Evolutionary conservation across 2,797 vertebrate species (phyloP).

Genomic region (Pseudochaenichthys georgianus): DNA sequence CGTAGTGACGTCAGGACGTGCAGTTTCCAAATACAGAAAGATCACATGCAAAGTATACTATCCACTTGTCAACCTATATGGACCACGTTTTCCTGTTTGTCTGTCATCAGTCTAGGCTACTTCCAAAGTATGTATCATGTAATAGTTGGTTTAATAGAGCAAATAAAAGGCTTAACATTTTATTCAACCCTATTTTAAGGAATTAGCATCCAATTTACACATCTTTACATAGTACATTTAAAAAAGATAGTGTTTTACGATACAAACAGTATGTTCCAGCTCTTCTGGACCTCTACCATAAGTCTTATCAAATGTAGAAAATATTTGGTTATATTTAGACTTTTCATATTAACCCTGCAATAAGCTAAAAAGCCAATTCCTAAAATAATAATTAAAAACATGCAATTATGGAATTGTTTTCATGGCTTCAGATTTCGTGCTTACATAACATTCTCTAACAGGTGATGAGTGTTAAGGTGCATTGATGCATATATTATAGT

Average conservation of each 20-base stretch:
- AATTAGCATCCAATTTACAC: too few relatives aligned
- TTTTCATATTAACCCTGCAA: not conserved
- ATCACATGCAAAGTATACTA: slow-evolving; percentile 2
- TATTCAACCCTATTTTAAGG: too few relatives aligned
- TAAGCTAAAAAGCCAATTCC: not conserved
- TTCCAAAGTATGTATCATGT: not conserved
- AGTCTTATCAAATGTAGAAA: not conserved
- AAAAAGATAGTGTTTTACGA: too few relatives aligned
- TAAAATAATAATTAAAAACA: not conserved
- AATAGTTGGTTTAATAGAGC: too few relatives aligned
- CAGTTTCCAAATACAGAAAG: slow-evolving; percentile 67
- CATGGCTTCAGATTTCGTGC: slow-evolving; percentile 3
- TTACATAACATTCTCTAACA: slow-evolving; percentile 16
- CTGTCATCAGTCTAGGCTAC: not conserved
- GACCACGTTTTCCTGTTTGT: not conserved
- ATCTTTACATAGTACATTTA: too few relatives aligned
- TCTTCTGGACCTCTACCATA: not conserved
- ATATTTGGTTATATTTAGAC: not conserved
- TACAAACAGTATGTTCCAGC: not conserved
- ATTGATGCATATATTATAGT: slow-evolving; percentile 69
- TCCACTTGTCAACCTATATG: not conserved
- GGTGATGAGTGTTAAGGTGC: slow-evolving; percentile 50
- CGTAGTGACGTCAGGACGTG: slow-evolving; percentile 82
- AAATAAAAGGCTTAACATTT: too few relatives aligned
- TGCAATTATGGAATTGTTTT: not conserved